Conservation (phyloP, 2,797 vertebrate species). For the Coranthus polyacanthus region DNA sequence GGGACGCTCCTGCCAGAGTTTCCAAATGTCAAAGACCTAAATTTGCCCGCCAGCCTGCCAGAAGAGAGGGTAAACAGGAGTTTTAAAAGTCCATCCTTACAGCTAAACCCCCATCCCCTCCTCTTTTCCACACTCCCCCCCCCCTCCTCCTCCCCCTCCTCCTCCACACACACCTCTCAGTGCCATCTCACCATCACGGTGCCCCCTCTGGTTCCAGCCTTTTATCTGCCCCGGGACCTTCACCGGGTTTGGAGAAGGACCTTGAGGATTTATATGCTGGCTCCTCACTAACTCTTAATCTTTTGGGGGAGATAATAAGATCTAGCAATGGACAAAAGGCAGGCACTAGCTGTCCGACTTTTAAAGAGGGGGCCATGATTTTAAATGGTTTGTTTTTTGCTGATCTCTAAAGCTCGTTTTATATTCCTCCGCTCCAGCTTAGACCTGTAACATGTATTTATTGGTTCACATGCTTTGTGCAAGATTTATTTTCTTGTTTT, state of each 20-base stretch:
- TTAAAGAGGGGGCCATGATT: slow-evolving; percentile 84
- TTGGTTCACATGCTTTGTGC: slow-evolving; percentile 73
- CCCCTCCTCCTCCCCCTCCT: slow-evolving; percentile 30
- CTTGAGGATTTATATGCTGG: slow-evolving; percentile 87
- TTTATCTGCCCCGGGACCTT: slow-evolving; percentile 79
- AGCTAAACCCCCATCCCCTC: slow-evolving; percentile 26
- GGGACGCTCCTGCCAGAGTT: slow-evolving; percentile 99
- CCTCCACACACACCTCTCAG: slow-evolving; percentile 47
- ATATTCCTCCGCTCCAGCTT: slow-evolving; percentile 68
- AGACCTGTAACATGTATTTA: slow-evolving; percentile 80
- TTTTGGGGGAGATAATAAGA: slow-evolving; percentile 88
- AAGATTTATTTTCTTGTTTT: slow-evolving; percentile 85
- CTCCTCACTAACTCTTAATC: slow-evolving; percentile 88
- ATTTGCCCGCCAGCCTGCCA: slow-evolving; percentile 97
- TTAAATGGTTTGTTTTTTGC: slow-evolving; percentile 86
- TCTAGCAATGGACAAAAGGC: slow-evolving; percentile 84
- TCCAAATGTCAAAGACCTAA: slow-evolving; percentile 99
- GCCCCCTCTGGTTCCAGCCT: slow-evolving; percentile 79
- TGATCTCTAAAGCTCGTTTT: slow-evolving; percentile 85
- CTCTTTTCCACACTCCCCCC: slow-evolving; percentile 44
- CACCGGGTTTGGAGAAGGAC: slow-evolving; percentile 84
- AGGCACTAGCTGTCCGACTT: slow-evolving; percentile 84
- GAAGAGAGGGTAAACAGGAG: slow-evolving; percentile 96
- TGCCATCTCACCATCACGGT: slow-evolving; percentile 65
- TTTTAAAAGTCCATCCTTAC: slow-evolving; percentile 83